Evolutionary conservation across 2,888 invertebrate species (phyloP).

Genomic region (Ferrisia virgata): DNA sequence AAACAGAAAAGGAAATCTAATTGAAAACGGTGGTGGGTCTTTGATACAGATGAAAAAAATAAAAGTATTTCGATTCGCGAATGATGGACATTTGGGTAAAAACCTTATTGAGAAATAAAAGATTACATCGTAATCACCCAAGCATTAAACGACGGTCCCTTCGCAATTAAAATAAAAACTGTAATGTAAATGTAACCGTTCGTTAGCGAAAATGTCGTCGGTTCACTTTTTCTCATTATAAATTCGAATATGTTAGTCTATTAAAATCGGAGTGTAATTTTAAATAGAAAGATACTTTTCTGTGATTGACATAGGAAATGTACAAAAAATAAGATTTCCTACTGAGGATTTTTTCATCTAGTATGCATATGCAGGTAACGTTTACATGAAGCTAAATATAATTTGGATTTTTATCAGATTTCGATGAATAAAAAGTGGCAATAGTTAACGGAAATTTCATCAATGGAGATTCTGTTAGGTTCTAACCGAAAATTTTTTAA

Average conservation of each 20-base stretch:
- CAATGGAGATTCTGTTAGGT: neutral
- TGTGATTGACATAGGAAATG: neutral
- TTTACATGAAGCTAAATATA: neutral
- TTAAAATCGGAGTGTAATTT: neutral
- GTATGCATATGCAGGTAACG: neutral
- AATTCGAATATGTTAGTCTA: constrained; percentile 11
- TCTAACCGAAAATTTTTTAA: too few relatives aligned
- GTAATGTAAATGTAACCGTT: constrained; percentile 24
- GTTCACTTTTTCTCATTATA: constrained; percentile 24
- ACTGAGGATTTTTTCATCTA: neutral
- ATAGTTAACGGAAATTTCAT: neutral
- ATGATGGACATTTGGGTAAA: constrained; percentile 26
- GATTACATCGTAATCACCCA: constrained; percentile 18
- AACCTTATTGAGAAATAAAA: constrained; percentile 12
- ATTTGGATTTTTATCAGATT: constrained; percentile 1
- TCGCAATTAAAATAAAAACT: constrained; percentile 26
- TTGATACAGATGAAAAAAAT: neutral
- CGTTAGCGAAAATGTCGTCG: neutral
- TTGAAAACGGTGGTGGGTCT: constrained; percentile 21
- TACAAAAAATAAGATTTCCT: neutral
- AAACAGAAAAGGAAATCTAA: neutral
- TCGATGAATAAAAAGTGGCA: neutral
- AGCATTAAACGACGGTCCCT: constrained; percentile 18
- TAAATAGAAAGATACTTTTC: neutral
- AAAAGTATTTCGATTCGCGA: neutral